phyloP scores from a whole-genome alignment of 2,113 vertebrate species.

The Bubo bubo region DNA sequence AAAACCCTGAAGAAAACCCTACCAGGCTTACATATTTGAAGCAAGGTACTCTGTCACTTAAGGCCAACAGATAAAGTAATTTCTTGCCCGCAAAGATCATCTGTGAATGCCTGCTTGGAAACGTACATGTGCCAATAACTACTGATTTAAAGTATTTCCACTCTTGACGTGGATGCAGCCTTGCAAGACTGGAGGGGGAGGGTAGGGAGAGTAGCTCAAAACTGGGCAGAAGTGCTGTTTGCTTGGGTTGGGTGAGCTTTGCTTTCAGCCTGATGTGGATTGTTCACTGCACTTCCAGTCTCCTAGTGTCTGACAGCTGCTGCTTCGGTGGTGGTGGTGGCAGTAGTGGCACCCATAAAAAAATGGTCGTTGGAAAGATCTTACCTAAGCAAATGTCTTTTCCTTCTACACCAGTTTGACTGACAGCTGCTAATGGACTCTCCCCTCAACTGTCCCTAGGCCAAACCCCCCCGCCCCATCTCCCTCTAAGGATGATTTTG shows the following conservation, averaged over 20 bases:
- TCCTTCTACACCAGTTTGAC: neutral
- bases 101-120: neutral
- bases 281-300: neutral
- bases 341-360: neutral
- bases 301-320: neutral
- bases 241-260: neutral
- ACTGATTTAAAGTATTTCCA: neutral
- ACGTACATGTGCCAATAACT: rapidly evolving
- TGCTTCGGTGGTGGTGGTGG: neutral
- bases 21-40: neutral
- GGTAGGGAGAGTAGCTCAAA: neutral
- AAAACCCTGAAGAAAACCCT: neutral
- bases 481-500: neutral
- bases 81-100: neutral
- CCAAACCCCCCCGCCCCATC: rapidly evolving
- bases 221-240: neutral
- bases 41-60: neutral
- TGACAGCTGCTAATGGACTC: neutral
- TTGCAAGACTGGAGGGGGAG: neutral
- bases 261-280: neutral
- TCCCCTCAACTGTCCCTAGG: neutral
- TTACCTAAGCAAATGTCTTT: neutral
- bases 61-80: neutral
- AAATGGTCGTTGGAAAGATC: neutral
- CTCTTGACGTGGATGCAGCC: neutral